phyloP scores from a whole-genome alignment of 2,797 vertebrate genomes.

The Diglossa cyanea region DNA sequence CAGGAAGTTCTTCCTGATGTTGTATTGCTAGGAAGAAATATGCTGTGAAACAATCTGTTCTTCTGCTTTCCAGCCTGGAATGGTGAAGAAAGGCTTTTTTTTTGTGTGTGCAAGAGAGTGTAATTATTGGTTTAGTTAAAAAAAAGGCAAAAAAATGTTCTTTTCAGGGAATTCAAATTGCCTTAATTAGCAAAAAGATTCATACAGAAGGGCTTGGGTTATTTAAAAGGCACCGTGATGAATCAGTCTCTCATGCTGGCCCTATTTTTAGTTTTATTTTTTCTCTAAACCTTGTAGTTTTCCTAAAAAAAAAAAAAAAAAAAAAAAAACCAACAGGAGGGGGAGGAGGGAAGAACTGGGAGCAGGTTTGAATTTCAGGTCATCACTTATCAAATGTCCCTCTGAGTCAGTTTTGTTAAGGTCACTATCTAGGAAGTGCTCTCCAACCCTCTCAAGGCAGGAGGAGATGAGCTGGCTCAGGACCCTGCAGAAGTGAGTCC shows the following conservation, averaged over 20 bases:
- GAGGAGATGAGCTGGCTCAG: neutral
- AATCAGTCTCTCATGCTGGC: neutral
- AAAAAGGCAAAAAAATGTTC: neutral
- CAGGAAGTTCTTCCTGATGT: conserved; percentile 17
- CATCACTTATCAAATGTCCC: neutral
- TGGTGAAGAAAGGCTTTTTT: neutral
- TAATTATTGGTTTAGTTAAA: conserved; percentile 56
- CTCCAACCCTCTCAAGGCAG: neutral
- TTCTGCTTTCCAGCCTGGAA: conserved; percentile 1
- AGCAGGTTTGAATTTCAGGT: neutral
- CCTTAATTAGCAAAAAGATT: conserved; percentile 59
- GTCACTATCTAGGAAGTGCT: neutral
- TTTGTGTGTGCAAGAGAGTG: neutral
- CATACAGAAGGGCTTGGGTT: conserved; percentile 19
- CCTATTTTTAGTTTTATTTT: conserved; percentile 56
- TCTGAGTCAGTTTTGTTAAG: neutral
- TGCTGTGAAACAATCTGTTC: conserved; percentile 3
- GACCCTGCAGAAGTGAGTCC: neutral
- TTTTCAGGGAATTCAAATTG: conserved; percentile 55
- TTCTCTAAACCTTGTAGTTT: neutral
- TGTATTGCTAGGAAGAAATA: conserved; percentile 12
- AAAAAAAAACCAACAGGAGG: neutral
- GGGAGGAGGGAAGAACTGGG: neutral
- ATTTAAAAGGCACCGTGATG: neutral
- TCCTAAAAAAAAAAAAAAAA: neutral